Percentiles rank a stretch among this genome's conserved stretches.
Evolutionary conservation across 2,797 vertebrate species (phyloP).

Genomic region (Falco biarmicus): DNA sequence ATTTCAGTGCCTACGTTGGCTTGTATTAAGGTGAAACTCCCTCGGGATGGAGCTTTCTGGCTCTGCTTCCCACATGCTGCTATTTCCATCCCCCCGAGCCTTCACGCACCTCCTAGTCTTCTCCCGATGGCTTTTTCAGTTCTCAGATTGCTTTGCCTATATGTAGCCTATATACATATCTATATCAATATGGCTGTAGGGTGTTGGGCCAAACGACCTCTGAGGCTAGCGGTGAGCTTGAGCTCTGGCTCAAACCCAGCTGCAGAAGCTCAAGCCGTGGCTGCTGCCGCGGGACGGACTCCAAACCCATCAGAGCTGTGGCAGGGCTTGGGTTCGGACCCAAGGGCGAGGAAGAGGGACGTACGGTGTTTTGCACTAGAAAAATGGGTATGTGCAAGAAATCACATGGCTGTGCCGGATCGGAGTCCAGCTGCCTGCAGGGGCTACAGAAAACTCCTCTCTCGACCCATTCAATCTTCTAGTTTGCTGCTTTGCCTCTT

Average conservation of each 20-base stretch:
- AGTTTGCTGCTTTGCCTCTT: neutral
- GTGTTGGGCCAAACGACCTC: neutral
- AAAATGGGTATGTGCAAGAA: neutral
- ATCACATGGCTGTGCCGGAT: neutral
- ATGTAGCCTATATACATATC: too few species aligned
- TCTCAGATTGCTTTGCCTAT: rapidly evolving
- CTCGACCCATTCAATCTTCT: neutral
- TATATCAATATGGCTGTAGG: neutral
- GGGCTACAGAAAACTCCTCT: neutral
- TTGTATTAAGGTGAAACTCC: neutral
- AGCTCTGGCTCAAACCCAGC: neutral
- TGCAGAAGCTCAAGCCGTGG: neutral
- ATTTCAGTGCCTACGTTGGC: rapidly evolving
- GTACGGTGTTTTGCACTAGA: neutral
- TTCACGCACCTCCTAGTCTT: neutral
- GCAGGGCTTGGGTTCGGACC: neutral
- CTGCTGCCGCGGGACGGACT: neutral
- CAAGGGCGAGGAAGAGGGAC: neutral
- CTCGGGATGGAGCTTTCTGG: neutral
- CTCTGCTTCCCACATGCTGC: neutral
- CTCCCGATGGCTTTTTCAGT: neutral
- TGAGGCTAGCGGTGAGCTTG: neutral
- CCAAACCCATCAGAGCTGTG: neutral
- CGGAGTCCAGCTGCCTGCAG: neutral
- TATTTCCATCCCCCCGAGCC: neutral